These are phyloP conservation scores for Ivindomyrus marchei DNA, from an alignment of 2,113 vertebrate genomes.

Conservation along the genomic window DNA sequence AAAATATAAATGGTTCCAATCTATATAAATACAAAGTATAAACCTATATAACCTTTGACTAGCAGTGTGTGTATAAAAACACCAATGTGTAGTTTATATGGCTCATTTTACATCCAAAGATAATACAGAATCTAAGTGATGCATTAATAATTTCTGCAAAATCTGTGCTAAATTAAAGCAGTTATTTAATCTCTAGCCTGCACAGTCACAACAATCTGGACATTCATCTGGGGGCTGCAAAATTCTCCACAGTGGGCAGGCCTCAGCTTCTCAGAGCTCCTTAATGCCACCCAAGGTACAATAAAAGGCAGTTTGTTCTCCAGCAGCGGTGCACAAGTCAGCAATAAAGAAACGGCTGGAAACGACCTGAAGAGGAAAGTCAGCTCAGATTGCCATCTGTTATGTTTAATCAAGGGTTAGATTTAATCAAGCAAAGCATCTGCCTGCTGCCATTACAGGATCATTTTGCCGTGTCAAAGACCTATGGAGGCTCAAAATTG, in stretches of 20 bases:
- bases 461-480: background rate
- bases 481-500: background rate
- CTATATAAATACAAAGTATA: background rate
- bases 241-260: background rate
- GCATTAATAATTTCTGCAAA: background rate
- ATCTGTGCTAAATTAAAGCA: background rate
- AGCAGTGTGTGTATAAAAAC: background rate
- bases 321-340: background rate
- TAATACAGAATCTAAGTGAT: background rate
- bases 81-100: background rate
- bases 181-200: background rate
- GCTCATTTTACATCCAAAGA: background rate
- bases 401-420: slow-evolving; percentile 13
- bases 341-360: background rate
- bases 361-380: background rate
- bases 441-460: background rate
- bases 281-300: background rate
- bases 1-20: background rate
- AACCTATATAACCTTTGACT: background rate
- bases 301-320: background rate
- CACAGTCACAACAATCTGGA: background rate
- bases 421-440: background rate
- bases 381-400: background rate
- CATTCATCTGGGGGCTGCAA: background rate
- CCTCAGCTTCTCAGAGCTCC: background rate